Conservation (phyloP, 2,888 invertebrate species). For the Chironomus tentans region DNA sequence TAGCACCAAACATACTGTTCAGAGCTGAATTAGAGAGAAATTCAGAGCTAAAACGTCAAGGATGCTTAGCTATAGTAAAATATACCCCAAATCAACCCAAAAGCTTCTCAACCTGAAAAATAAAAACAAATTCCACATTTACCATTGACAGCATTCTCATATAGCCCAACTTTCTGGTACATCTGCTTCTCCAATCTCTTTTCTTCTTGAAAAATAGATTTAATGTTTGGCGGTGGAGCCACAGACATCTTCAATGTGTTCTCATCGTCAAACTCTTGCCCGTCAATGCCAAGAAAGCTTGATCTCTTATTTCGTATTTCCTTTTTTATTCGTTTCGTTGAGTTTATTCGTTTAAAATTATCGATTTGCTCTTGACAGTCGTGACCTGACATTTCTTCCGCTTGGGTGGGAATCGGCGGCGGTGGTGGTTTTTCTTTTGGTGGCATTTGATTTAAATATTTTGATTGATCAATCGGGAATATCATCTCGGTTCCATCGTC, state of each 20-base stretch:
- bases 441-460: slow-evolving; percentile 49
- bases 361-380: slow-evolving; percentile 36
- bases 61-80: no score
- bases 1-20: no score
- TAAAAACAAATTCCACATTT: slow-evolving; percentile 31
- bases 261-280: slow-evolving; percentile 54
- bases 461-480: slow-evolving; percentile 21
- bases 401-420: slow-evolving; percentile 50
- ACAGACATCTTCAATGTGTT: slow-evolving; percentile 58
- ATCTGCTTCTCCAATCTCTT: slow-evolving; percentile 66
- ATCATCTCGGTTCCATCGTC: slow-evolving; percentile 24
- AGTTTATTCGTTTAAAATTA: slow-evolving; percentile 60
- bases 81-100: no score
- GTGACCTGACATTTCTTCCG: slow-evolving; percentile 32
- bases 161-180: slow-evolving; percentile 61
- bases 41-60: no score
- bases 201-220: slow-evolving; percentile 69
- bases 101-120: no score
- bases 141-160: slow-evolving; percentile 56
- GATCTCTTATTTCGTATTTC: slow-evolving; percentile 75
- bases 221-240: slow-evolving; percentile 70
- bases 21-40: no score
- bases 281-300: slow-evolving; percentile 78
- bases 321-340: slow-evolving; percentile 76
- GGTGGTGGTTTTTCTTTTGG: slow-evolving; percentile 83